phyloP scores from a whole-genome alignment of 2,797 vertebrate species.

The Sebastes hubbsi region DNA sequence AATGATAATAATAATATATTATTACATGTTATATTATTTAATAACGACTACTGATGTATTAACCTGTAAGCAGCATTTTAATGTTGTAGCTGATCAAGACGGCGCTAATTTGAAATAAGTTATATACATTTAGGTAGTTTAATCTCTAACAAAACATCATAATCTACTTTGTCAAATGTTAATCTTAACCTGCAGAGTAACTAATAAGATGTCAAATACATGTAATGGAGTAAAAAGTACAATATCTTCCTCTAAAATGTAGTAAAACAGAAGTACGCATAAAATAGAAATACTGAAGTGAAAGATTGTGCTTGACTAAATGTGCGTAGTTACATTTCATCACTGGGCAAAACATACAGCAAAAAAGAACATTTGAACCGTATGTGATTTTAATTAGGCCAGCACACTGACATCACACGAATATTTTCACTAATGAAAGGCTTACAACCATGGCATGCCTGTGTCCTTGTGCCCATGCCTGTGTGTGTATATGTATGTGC shows the following conservation, averaged over 20 bases:
- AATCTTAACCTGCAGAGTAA: neutral
- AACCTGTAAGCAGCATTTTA: neutral
- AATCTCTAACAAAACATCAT: neutral
- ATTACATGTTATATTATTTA: neutral
- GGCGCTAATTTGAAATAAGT: neutral
- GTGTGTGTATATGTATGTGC: neutral
- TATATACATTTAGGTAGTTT: neutral
- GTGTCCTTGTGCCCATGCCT: neutral
- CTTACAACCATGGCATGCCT: conserved; percentile 9
- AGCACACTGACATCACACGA: conserved; percentile 32
- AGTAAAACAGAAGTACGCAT: neutral
- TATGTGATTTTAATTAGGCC: conserved; percentile 32
- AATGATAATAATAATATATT: neutral
- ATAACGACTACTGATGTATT: neutral
- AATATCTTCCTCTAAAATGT: neutral
- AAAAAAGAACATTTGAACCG: conserved; percentile 12
- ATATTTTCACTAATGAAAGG: conserved; percentile 37
- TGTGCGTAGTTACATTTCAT: neutral
- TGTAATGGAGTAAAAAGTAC: neutral
- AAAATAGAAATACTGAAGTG: neutral
- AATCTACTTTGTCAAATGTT: neutral
- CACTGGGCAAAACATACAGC: neutral
- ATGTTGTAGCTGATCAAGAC: neutral
- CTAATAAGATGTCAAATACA: neutral
- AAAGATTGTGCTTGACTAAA: neutral